These are phyloP conservation scores for Eulithis testata DNA, from an alignment of 2,888 invertebrate genomes.

Conservation along the genomic window DNA sequence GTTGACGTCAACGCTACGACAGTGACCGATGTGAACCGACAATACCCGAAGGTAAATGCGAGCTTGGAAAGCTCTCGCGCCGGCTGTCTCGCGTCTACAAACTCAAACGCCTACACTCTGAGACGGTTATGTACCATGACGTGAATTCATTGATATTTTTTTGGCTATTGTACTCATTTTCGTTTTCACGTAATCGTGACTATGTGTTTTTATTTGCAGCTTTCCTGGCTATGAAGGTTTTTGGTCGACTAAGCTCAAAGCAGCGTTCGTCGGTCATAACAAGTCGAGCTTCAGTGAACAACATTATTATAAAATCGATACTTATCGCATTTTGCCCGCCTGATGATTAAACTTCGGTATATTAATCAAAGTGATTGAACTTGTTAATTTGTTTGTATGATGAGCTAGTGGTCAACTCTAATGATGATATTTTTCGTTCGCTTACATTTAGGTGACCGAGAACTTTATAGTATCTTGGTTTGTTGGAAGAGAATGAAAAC, in stretches of 20 bases:
- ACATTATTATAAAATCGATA: constrained; percentile 2
- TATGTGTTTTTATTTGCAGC: constrained; percentile 5
- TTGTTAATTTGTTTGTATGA: not conserved
- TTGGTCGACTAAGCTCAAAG: not conserved
- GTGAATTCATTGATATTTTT: constrained; percentile 74
- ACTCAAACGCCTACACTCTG: constrained; percentile 46
- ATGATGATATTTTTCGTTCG: not conserved
- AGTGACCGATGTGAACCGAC: constrained; percentile 56
- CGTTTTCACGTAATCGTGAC: constrained; percentile 17
- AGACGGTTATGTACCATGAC: constrained; percentile 65
- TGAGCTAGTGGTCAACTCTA: not conserved
- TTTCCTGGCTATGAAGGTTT: not conserved
- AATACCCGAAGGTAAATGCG: constrained; percentile 19
- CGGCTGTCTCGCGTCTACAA: constrained; percentile 54
- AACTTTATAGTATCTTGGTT: not conserved
- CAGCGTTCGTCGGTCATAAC: constrained; percentile 1
- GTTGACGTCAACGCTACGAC: constrained; percentile 50
- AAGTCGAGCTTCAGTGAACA: constrained; percentile 3
- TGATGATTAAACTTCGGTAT: not conserved
- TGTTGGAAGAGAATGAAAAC: too few relatives aligned
- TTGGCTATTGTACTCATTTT: constrained; percentile 47
- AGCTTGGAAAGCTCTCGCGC: constrained; percentile 61
- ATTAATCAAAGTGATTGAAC: too few relatives aligned
- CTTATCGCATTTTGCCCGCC: not conserved
- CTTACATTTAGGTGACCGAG: not conserved